Evolutionary conservation across 1,140 invertebrate genomes (phyloP).

Genomic region (Ceratina australensis): DNA sequence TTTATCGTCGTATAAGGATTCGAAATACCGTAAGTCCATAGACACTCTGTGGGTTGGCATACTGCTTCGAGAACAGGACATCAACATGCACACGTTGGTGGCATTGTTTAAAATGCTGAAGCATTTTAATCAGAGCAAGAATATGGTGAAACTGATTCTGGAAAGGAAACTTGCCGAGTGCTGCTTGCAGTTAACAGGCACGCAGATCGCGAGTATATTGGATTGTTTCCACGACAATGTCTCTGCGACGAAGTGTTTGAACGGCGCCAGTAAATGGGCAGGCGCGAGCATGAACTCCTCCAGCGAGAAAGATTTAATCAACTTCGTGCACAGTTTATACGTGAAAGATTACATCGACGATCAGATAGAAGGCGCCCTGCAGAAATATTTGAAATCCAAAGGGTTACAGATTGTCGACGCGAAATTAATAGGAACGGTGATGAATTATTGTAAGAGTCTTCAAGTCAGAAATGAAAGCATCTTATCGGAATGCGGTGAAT

Average conservation of each 20-base stretch:
- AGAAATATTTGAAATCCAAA: conserved; percentile 82
- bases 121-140: conserved; percentile 82
- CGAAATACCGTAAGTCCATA: conserved; percentile 78
- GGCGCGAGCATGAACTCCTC: conserved; percentile 83
- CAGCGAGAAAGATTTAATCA: conserved; percentile 81
- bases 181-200: conserved; percentile 81
- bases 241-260: conserved; percentile 71
- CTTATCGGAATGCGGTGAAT: conserved; percentile 81
- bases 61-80: conserved; percentile 80
- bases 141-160: conserved; percentile 82
- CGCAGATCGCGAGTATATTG: conserved; percentile 82
- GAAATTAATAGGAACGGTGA: conserved; percentile 81
- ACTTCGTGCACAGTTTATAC: conserved; percentile 82
- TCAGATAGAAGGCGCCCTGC: conserved; percentile 80
- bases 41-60: conserved; percentile 87
- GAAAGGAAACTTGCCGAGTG: conserved; percentile 82
- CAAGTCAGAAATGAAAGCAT: conserved; percentile 81
- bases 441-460: conserved; percentile 83
- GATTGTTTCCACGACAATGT: conserved; percentile 65
- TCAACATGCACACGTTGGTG: conserved; percentile 82
- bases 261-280: conserved; percentile 81
- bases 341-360: conserved; percentile 77
- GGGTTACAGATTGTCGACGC: conserved; percentile 78
- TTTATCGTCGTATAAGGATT: conserved; percentile 70
- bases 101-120: conserved; percentile 81